Evolutionary conservation across 2,888 invertebrate genomes (phyloP), one percentile per base, ranked within the genome.

Genomic region (Drosophila heteroneura): DNA sequence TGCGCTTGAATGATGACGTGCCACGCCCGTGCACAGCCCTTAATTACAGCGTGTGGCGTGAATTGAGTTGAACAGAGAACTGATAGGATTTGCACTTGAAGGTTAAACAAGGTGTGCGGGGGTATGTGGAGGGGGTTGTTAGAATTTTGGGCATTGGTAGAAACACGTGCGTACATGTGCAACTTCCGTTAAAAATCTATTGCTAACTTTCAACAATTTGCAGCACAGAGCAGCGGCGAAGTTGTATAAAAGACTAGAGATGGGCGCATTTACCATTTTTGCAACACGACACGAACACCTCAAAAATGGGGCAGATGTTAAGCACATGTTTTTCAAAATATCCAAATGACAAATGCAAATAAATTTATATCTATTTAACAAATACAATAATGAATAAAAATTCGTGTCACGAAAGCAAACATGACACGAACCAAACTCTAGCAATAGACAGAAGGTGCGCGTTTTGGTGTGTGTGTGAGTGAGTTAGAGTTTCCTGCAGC

Each of bases 151-250:
- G 74, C 74, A 83, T 76, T 71, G 62, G 66, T 26, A 63, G 67
- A 80, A 87, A 87, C 88, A 91, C 85, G 90, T 82, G 90, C 90
- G 88, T 85, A 91, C 90, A 91, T 91, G 90, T 91, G 91, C 91
- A 91, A 92, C 92, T 92, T 91, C 91, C 91, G 84, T 79, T 82
- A 82, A 91, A 85, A 91, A 88, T 91, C 91, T 90, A 88, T 88
- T 91, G 88, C 88, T 79, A 88, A 91, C 91, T 87, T 83, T 91
- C 87, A 87, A 88, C 87, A 89, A 89, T 88, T 47, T 89, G 71
- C 47, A 68, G 69, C 67, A 64, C 70, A 69, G 62, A 68, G 62
- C n/a, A 47, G 26, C 9, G 16, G 16, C 26, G 26, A 47, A 26
- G 9, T 16, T 47, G 9, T 26, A 26, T 26, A 39, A 41, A 16